These are phyloP conservation scores for Telmatochromis sp. DNA, from an alignment of 2,113 vertebrate species.

Conservation along the genomic window DNA sequence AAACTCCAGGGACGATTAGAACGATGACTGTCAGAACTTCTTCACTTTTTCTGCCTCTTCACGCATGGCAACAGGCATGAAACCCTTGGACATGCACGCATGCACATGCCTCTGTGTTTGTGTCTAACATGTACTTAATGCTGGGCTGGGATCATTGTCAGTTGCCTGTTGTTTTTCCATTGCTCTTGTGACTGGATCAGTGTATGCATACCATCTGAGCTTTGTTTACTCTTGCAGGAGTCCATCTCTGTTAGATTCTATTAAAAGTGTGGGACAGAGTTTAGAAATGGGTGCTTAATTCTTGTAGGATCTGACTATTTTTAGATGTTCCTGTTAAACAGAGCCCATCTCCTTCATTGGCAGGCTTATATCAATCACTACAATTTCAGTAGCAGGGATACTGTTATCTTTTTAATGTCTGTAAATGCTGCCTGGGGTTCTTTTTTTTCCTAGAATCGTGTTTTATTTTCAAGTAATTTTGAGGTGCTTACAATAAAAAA, in stretches of 20 bases:
- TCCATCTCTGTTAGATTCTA: background rate
- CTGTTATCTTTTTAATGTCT: background rate
- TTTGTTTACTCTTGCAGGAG: background rate
- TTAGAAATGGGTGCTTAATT: background rate
- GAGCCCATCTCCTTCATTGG: background rate
- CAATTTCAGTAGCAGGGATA: background rate
- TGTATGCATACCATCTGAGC: background rate
- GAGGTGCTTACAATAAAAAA: background rate
- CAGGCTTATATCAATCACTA: background rate
- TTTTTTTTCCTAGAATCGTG: background rate
- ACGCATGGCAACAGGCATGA: constrained; percentile 50
- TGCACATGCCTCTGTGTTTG: constrained; percentile 41
- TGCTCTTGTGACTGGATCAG: constrained; percentile 52
- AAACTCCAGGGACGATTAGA: background rate
- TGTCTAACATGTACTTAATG: constrained; percentile 51
- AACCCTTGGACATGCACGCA: constrained; percentile 36
- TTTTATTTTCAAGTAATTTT: background rate
- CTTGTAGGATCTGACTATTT: background rate
- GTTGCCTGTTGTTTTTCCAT: constrained; percentile 44
- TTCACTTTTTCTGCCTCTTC: constrained; percentile 20
- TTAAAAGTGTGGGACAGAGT: background rate
- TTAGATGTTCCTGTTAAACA: background rate
- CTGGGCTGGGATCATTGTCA: constrained; percentile 38
- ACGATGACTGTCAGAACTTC: background rate
- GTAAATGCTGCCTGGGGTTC: background rate